A percentile compares a stretch with the other conserved stretches of the same genome.
Conservation (phyloP, 2,888 invertebrate genomes). For the Sphaeridia pumilis region DNA sequence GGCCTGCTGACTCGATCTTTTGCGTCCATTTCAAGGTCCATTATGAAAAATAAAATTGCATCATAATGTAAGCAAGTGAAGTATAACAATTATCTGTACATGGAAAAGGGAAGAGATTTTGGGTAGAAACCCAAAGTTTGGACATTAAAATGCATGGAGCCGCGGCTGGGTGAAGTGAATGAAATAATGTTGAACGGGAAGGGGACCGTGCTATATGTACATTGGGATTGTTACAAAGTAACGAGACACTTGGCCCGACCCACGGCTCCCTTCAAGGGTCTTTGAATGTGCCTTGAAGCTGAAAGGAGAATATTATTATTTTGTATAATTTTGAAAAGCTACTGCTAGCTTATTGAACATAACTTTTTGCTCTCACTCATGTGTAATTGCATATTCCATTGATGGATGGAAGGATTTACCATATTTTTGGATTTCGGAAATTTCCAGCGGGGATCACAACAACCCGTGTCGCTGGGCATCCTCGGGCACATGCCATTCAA, state of each 20-base stretch:
- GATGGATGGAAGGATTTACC: conserved; percentile 1
- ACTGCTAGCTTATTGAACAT: background rate
- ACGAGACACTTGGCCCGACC: too few relatives aligned
- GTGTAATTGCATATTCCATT: background rate
- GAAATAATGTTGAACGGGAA: too few relatives aligned
- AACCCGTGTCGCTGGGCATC: too few relatives aligned
- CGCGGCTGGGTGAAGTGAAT: background rate
- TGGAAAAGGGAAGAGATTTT: background rate
- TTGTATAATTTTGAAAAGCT: conserved; percentile 1
- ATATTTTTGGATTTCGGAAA: background rate
- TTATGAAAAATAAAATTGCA: conserved; percentile 3
- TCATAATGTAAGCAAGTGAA: too few relatives aligned
- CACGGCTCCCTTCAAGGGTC: background rate
- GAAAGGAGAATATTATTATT: background rate
- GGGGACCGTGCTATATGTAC: too few relatives aligned
- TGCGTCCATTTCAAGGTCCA: conserved; percentile 1
- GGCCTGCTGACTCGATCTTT: background rate
- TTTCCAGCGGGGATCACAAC: too few relatives aligned
- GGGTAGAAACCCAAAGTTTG: background rate
- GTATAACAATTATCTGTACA: too few relatives aligned
- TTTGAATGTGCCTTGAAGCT: background rate
- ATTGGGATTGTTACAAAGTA: too few relatives aligned
- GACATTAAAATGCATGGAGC: background rate
- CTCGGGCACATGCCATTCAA: too few relatives aligned
- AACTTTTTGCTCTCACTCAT: background rate